A percentile compares a stretch with the other conserved stretches of the same genome.
phyloP scores from a whole-genome alignment of 2,888 invertebrate genomes.

The Diarsia dahlii region DNA sequence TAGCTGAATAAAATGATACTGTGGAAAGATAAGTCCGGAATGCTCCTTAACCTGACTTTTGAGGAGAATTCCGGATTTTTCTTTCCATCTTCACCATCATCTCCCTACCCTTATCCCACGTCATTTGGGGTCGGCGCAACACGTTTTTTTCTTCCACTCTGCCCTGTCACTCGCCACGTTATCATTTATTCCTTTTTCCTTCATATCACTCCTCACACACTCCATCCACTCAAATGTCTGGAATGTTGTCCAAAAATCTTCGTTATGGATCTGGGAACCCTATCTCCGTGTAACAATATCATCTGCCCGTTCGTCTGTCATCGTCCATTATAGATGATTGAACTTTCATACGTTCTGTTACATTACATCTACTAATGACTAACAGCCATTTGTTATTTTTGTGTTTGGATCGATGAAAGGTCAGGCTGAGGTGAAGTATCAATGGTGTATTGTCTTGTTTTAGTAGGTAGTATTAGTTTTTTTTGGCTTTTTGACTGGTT shows the following conservation, averaged over 20 bases:
- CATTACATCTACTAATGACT: constrained; percentile 60
- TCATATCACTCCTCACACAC: too few relatives aligned
- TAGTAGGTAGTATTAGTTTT: too few relatives aligned
- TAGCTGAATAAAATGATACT: not conserved
- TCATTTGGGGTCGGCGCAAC: too few relatives aligned
- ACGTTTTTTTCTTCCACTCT: too few relatives aligned
- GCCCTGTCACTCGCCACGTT: too few relatives aligned
- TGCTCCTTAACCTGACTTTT: too few relatives aligned
- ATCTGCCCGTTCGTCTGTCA: constrained; percentile 52
- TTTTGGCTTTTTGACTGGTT: constrained; percentile 1
- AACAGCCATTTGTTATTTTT: constrained; percentile 54
- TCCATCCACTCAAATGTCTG: not conserved
- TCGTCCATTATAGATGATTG: constrained; percentile 59
- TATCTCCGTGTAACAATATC: constrained; percentile 46
- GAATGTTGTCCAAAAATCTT: not conserved
- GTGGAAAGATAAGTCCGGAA: not conserved
- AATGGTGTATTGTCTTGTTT: constrained; percentile 35
- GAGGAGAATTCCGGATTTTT: too few relatives aligned
- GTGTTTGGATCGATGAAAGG: constrained; percentile 45
- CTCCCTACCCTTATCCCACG: too few relatives aligned
- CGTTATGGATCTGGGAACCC: constrained; percentile 4
- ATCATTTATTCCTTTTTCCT: too few relatives aligned
- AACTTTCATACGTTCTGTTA: constrained; percentile 61
- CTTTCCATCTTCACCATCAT: too few relatives aligned
- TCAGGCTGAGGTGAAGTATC: constrained; percentile 27